phyloP scores from a whole-genome alignment of 2,888 invertebrate species.

The Drosophila eohydei region DNA sequence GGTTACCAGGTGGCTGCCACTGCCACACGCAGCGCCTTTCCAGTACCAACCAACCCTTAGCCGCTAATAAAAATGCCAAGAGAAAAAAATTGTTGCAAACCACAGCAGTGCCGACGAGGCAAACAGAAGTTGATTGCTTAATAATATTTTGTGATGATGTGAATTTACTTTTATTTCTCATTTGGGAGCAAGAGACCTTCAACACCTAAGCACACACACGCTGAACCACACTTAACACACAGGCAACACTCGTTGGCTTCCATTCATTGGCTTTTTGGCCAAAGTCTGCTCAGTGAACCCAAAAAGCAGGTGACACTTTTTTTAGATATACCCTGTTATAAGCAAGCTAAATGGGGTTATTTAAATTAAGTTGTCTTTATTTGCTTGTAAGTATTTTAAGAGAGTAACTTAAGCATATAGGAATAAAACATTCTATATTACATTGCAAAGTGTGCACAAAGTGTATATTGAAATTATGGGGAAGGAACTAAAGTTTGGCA shows the following conservation, averaged over 20 bases:
- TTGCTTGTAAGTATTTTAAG: too few species aligned
- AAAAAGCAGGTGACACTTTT: conserved; percentile 62
- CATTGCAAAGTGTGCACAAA: too few species aligned
- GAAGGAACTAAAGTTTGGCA: too few species aligned
- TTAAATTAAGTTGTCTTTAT: background rate
- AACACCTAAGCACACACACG: background rate
- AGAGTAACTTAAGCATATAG: too few species aligned
- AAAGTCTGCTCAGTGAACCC: conserved; percentile 55
- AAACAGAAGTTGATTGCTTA: conserved; percentile 79
- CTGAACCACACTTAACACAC: conserved; percentile 5
- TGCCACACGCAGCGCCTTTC: background rate
- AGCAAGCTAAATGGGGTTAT: background rate
- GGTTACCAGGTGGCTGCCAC: conserved; percentile 25
- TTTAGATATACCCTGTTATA: conserved; percentile 20
- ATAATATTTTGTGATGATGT: conserved; percentile 82
- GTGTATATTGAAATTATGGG: too few species aligned
- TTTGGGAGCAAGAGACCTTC: conserved; percentile 61
- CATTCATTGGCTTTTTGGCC: conserved; percentile 67
- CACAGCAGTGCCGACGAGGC: conserved; percentile 55
- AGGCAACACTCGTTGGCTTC: conserved; percentile 6
- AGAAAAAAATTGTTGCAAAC: conserved; percentile 40
- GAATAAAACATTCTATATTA: too few species aligned
- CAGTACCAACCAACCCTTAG: conserved; percentile 27
- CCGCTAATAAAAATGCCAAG: conserved; percentile 43
- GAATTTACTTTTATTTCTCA: conserved; percentile 82